Base-by-base conservation (phyloP, 2,797 vertebrate genomes). In the Geotria australis region DNA sequence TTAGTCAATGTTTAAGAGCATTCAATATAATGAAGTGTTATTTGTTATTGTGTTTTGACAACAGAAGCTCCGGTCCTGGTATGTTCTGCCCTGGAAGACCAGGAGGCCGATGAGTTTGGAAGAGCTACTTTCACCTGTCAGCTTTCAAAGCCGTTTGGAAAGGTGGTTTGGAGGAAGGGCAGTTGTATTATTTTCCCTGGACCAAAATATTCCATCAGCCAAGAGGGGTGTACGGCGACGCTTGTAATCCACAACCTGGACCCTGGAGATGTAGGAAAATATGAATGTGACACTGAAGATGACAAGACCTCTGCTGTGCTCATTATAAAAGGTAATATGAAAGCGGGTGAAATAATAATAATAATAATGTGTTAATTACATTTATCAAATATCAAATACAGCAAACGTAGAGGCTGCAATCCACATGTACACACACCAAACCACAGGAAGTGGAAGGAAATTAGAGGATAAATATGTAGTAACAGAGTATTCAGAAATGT, bases 121-220 rank as follows among this genome's bases (percentile, higher is more conserved):
- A 55, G 46, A 12, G 48, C 9, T 9, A n/a, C 48, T 46, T 63
- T 8, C 2, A 57, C 14, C 1, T 57, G 71, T 3, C 10, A 57
- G 13, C 57, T 67, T n/a, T 68, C 68, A 47, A 65, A 68, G 65
- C 14, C 66, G 8, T 66, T 61, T 10, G 56, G 61, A 2, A 45
- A 46, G 14, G 48, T 59, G 46, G 12, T 48, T 11, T 59, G 58
- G 58, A 59, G 38, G 45, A 59, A 46, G 38, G 58, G 58, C 46
- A 46, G 48, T 55, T 11, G 51, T 45, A 47, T 12, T 10, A 48
- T 59, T 55, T 10, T 53, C 5, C 14, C 38, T 8, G 56, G 45
- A 13, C 48, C 51, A 10, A 59, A 59, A 8, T n/a, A 59, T 59
- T 48, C 51, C 51, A 59, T 59, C n/a, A 59, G 24, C 13, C 58